These are phyloP conservation scores for Acanthochromis polyacanthus DNA, from an alignment of 2,113 vertebrate genomes.

Conservation along the genomic window DNA sequence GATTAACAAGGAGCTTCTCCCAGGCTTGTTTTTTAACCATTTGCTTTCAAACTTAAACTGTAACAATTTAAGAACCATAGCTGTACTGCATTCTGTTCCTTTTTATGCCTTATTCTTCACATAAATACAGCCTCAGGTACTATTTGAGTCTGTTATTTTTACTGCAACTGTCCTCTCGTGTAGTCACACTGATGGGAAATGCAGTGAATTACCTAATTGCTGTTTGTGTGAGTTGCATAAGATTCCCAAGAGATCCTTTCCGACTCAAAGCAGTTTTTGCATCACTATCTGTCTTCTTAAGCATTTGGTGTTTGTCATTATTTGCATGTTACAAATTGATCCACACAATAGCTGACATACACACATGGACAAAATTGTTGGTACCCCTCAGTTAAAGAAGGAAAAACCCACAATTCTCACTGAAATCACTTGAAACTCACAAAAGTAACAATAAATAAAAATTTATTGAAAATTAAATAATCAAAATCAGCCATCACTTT, in stretches of 20 bases:
- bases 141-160: neutral
- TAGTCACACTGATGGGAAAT: neutral
- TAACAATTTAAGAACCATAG: neutral
- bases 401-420: too few species aligned
- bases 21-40: neutral
- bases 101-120: neutral
- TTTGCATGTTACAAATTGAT: neutral
- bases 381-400: too few species aligned
- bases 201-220: too few species aligned
- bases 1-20: neutral
- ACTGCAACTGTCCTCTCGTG: neutral
- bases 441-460: too few species aligned
- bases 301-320: too few species aligned
- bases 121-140: neutral
- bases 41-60: neutral
- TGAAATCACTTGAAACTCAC: too few species aligned
- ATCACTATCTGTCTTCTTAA: conserved; percentile 17
- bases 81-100: neutral
- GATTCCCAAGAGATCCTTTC: too few species aligned
- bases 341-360: neutral
- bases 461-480: too few species aligned
- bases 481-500: too few species aligned
- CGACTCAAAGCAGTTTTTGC: neutral
- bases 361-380: too few species aligned
- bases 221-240: too few species aligned